A percentile compares a stretch with the other conserved stretches of the same genome.
Evolutionary conservation across 2,797 vertebrate genomes (phyloP).

Genomic region (Amphiprion clarkii): DNA sequence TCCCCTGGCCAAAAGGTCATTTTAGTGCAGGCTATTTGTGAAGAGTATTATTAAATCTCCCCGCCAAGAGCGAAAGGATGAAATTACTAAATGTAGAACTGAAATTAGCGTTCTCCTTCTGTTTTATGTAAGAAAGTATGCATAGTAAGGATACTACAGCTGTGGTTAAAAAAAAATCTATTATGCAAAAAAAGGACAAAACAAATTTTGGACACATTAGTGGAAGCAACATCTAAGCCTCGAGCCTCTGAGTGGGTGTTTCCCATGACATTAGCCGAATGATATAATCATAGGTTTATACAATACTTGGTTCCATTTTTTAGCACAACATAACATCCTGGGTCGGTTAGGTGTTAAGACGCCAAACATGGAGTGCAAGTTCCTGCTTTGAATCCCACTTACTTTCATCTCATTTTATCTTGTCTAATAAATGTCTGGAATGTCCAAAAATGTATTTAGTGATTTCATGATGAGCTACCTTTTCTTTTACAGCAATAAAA

Average conservation of each 20-base stretch:
- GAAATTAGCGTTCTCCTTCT: not conserved
- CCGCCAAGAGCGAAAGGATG: not conserved
- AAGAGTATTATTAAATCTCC: not conserved
- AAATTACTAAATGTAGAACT: not conserved
- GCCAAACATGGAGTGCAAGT: too few relatives aligned
- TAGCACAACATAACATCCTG: too few relatives aligned
- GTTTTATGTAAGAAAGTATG: not conserved
- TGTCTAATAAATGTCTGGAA: too few relatives aligned
- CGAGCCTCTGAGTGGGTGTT: not conserved
- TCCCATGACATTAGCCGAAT: not conserved
- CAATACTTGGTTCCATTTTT: too few relatives aligned
- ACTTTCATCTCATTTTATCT: too few relatives aligned
- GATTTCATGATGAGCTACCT: too few relatives aligned
- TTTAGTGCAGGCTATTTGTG: not conserved
- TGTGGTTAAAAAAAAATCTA: not conserved
- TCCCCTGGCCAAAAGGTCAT: conserved; percentile 33
- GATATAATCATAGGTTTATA: too few relatives aligned
- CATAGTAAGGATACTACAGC: not conserved
- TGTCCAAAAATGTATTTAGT: too few relatives aligned
- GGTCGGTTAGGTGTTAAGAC: too few relatives aligned
- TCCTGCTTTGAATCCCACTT: too few relatives aligned
- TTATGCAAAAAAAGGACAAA: not conserved
- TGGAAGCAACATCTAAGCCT: not conserved
- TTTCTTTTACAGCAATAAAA: too few relatives aligned
- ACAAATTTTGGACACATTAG: not conserved